Conservation (phyloP, 2,797 vertebrate species). For the Lagocephalus sceleratus region DNA sequence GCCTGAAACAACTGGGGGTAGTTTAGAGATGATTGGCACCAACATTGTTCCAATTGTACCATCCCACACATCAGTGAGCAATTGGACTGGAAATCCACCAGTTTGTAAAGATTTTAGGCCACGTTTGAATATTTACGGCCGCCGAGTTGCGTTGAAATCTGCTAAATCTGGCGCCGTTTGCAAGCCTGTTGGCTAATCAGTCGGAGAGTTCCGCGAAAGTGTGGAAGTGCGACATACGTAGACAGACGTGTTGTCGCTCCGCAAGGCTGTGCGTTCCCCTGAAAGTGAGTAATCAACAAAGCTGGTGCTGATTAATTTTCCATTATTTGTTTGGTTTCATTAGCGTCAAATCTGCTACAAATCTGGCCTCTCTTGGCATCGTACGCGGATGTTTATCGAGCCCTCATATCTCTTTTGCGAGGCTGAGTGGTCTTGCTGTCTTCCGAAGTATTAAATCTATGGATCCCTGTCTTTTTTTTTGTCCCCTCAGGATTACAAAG, state of each 20-base stretch:
- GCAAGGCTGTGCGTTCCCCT: conserved; percentile 12
- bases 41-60: conserved; percentile 40
- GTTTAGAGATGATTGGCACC: conserved; percentile 36
- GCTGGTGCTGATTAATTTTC: conserved; percentile 46
- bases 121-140: conserved; percentile 4
- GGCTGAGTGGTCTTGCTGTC: no score
- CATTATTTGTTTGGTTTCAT: conserved; percentile 65
- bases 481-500: conserved; percentile 82
- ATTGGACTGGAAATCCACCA: conserved; percentile 11
- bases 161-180: conserved; percentile 30
- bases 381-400: no score
- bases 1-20: conserved; percentile 44
- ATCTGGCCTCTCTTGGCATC: no score
- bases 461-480: conserved; percentile 9
- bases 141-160: conserved; percentile 20
- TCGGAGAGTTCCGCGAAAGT: conserved; percentile 16
- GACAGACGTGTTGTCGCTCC: background rate
- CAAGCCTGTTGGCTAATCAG: conserved; percentile 39
- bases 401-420: no score
- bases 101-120: conserved; percentile 13
- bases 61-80: conserved; percentile 8
- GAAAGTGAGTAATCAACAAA: conserved; percentile 45
- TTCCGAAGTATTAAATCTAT: background rate
- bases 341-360: conserved; percentile 59
- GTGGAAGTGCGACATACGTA: conserved; percentile 1